These are phyloP conservation scores for Hirundo rustica DNA, from an alignment of 2,797 vertebrate genomes.

Conservation along the genomic window DNA sequence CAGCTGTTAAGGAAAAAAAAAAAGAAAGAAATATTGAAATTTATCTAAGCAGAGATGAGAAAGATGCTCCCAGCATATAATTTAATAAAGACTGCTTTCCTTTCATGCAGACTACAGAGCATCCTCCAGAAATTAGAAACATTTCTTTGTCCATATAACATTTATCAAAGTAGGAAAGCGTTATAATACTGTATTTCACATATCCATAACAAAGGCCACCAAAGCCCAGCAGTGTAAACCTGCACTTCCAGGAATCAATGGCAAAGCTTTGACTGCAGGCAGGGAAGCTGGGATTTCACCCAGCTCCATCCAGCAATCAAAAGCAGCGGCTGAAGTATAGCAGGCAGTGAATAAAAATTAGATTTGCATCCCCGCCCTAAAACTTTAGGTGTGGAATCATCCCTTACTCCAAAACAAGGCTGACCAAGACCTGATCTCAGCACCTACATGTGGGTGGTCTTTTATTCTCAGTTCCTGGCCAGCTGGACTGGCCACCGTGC, in stretches of 20 bases:
- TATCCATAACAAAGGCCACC: background rate
- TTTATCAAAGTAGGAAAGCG: background rate
- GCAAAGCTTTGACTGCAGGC: background rate
- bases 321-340: background rate
- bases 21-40: background rate
- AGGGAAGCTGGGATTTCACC: background rate
- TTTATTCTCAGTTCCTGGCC: background rate
- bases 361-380: background rate
- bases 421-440: background rate
- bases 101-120: constrained; percentile 9
- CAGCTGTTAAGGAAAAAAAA: constrained; percentile 78
- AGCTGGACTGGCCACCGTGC: background rate
- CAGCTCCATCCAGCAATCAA: background rate
- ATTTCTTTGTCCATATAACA: background rate
- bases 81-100: constrained; percentile 14
- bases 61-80: background rate
- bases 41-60: background rate
- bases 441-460: background rate
- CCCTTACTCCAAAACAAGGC: background rate
- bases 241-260: background rate
- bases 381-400: background rate
- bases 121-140: constrained; percentile 14
- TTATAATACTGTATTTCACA: background rate
- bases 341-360: background rate
- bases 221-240: background rate